Conservation (phyloP, 2,113 vertebrate genomes). For the Nerophis ophidion region DNA sequence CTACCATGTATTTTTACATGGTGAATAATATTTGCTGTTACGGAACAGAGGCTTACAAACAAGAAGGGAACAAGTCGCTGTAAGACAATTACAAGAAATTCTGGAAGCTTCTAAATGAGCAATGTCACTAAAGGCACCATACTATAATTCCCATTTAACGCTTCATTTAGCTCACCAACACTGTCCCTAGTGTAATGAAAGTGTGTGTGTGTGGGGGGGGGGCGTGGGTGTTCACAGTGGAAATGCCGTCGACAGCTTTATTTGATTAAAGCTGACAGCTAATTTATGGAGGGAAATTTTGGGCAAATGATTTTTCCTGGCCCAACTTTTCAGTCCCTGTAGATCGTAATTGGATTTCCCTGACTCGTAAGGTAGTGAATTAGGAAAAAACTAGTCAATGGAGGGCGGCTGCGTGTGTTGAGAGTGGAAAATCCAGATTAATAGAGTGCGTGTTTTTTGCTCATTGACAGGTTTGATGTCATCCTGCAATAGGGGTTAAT, state of each 20-base stretch:
- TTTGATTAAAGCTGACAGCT: constrained; percentile 73
- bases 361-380: constrained; percentile 48
- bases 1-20: too few relatives aligned
- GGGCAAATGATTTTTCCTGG: constrained; percentile 59
- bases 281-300: constrained; percentile 74
- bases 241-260: constrained; percentile 53
- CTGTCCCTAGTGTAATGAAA: constrained; percentile 48
- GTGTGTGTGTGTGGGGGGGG: constrained; percentile 11
- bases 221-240: constrained; percentile 23
- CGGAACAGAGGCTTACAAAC: too few relatives aligned
- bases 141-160: constrained; percentile 69
- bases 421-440: constrained; percentile 13
- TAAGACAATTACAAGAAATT: constrained; percentile 66
- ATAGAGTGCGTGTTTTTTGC: constrained; percentile 9
- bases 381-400: constrained; percentile 56
- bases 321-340: constrained; percentile 45
- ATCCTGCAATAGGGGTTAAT: constrained; percentile 45
- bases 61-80: too few relatives aligned
- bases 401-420: constrained; percentile 14
- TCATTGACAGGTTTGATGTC: constrained; percentile 7
- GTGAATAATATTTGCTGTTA: too few relatives aligned
- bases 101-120: constrained; percentile 56
- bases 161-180: constrained; percentile 63
- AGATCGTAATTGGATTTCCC: constrained; percentile 63
- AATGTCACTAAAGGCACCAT: constrained; percentile 57